Evolutionary conservation across 2,797 vertebrate genomes (phyloP).

Genomic region (Platalea minor): DNA sequence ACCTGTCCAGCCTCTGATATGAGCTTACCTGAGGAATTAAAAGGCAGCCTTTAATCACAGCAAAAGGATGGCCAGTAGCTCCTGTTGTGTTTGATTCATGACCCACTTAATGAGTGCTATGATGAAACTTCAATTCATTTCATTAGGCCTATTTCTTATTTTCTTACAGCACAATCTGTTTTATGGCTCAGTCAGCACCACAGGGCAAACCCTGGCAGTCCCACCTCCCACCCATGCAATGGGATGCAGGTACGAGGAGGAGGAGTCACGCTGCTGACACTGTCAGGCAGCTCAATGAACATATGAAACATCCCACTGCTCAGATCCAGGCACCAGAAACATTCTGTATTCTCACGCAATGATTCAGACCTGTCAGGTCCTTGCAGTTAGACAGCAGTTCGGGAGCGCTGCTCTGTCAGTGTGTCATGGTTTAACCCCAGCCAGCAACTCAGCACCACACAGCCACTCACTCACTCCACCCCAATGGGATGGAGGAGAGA

Average conservation of each 20-base stretch:
- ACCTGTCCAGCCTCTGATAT: background rate
- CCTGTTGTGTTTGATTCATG: slow-evolving; percentile 13
- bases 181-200: background rate
- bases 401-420: background rate
- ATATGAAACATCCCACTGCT: background rate
- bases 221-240: background rate
- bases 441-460: background rate
- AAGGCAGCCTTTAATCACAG: background rate
- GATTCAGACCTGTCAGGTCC: background rate
- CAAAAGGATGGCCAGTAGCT: background rate
- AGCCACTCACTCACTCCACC: no score
- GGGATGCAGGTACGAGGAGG: rapidly evolving
- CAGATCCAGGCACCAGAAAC: background rate
- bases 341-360: background rate
- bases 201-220: background rate
- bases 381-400: background rate
- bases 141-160: background rate
- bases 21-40: background rate
- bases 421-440: background rate
- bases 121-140: slow-evolving; percentile 16
- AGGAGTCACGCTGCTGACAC: background rate
- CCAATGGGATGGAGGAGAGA: background rate
- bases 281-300: background rate
- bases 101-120: background rate
- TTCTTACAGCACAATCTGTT: background rate